A percentile compares a stretch with the other conserved stretches of the same genome.
Evolutionary conservation across 2,888 invertebrate genomes (phyloP).

Genomic region (Pheosia gnoma): DNA sequence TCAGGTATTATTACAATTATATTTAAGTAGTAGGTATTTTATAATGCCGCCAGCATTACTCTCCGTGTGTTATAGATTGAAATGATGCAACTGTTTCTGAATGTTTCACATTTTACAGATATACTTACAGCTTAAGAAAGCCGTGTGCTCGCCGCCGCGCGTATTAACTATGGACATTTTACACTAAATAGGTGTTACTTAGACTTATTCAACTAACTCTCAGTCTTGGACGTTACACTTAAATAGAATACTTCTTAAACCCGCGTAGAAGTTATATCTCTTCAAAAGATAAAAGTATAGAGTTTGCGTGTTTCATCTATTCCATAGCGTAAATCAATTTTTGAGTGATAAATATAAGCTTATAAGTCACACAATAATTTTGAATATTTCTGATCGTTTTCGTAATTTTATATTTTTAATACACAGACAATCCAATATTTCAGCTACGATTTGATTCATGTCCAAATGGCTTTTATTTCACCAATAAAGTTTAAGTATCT

Average conservation of each 20-base stretch:
- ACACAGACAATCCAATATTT: constrained; percentile 21
- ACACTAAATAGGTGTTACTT: constrained; percentile 81
- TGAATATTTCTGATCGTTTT: constrained; percentile 10
- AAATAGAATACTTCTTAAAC: constrained; percentile 81
- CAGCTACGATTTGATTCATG: constrained; percentile 28
- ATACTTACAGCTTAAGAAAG: constrained; percentile 39
- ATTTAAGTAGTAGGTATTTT: too few relatives aligned
- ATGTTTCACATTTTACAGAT: constrained; percentile 41
- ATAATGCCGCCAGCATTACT: too few relatives aligned
- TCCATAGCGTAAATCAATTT: constrained; percentile 48
- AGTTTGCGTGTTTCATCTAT: constrained; percentile 46
- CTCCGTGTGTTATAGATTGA: background rate
- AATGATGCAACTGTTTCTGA: constrained; percentile 6
- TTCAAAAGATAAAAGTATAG: constrained; percentile 53
- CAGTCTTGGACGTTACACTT: constrained; percentile 84
- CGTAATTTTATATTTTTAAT: background rate
- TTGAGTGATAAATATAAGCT: constrained; percentile 19
- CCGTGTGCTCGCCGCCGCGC: constrained; percentile 55
- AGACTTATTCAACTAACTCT: constrained; percentile 82
- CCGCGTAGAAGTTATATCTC: constrained; percentile 78
- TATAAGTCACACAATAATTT: constrained; percentile 17
- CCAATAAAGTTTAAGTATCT: constrained; percentile 47
- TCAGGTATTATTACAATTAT: too few relatives aligned
- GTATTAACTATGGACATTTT: constrained; percentile 80
- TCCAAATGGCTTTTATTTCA: constrained; percentile 30